Percentiles rank a stretch among this genome's conserved stretches.
These are phyloP conservation scores for Drosophila setosimentum DNA, from an alignment of 2,888 invertebrate species.

Conservation along the genomic window DNA sequence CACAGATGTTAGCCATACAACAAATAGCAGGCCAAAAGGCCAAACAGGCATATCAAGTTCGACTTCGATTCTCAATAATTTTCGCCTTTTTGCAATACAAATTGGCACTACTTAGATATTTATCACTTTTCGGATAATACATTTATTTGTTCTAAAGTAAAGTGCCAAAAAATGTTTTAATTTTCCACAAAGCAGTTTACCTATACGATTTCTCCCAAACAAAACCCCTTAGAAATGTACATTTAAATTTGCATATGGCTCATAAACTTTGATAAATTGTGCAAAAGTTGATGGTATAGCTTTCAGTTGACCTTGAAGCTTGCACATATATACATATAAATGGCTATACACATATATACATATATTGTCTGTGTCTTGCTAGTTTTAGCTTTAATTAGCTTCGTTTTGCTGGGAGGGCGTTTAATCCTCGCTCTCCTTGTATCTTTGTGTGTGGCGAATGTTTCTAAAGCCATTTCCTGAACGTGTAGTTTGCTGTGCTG, in stretches of 20 bases:
- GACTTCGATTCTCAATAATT: not conserved
- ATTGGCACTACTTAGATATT: not conserved
- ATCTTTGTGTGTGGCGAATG: not conserved
- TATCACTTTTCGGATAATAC: not conserved
- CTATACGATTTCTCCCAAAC: not conserved
- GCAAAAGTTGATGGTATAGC: not conserved
- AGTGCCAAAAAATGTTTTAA: not conserved
- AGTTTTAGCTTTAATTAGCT: slow-evolving; percentile 30
- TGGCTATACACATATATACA: not conserved
- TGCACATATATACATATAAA: not conserved
- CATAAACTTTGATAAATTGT: not conserved
- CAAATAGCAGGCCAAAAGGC: not conserved
- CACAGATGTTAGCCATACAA: not conserved
- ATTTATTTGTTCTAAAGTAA: not conserved
- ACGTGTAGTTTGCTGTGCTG: not conserved
- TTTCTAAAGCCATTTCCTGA: slow-evolving; percentile 1
- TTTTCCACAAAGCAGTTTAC: not conserved
- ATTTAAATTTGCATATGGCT: not conserved
- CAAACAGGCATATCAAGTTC: not conserved
- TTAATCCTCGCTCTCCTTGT: slow-evolving; percentile 21
- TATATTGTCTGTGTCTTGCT: not conserved
- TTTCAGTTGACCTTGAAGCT: not conserved
- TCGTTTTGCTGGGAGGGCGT: slow-evolving; percentile 22
- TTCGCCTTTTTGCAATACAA: not conserved
- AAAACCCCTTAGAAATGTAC: not conserved